Percentiles rank a stretch among this genome's conserved stretches.
These are phyloP conservation scores for Trimorus sp. DNA, from an alignment of 2,888 invertebrate species.

Conservation along the genomic window DNA sequence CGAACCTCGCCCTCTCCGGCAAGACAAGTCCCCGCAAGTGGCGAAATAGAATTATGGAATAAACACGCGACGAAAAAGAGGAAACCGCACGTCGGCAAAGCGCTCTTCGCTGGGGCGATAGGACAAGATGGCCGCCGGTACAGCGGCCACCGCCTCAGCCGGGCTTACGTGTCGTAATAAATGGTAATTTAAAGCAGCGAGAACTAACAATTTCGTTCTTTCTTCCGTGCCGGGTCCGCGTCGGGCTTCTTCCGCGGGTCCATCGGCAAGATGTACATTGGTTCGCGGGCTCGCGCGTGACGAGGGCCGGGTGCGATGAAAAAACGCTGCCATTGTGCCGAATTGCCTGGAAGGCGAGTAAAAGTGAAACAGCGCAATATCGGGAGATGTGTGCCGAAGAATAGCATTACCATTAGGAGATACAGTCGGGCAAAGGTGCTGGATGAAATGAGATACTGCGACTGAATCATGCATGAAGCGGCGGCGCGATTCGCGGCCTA, in stretches of 20 bases:
- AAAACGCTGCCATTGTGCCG: conserved; percentile 61
- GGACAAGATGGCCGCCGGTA: conserved; percentile 80
- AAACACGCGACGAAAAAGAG: conserved; percentile 62
- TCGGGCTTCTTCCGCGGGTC: conserved; percentile 60
- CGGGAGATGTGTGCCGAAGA: conserved; percentile 81
- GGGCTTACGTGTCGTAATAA: conserved; percentile 81
- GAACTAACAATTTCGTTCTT: conserved; percentile 82
- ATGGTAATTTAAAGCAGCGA: conserved; percentile 82
- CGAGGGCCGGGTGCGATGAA: conserved; percentile 39
- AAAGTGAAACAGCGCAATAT: conserved; percentile 77
- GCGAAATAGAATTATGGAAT: conserved; percentile 67
- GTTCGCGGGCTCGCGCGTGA: conserved; percentile 53
- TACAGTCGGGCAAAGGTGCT: conserved; percentile 80
- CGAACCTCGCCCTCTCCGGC: conserved; percentile 37
- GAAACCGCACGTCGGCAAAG: conserved; percentile 51
- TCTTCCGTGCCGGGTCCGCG: conserved; percentile 74
- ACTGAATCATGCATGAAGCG: conserved; percentile 81
- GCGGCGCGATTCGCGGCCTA: conserved; percentile 78
- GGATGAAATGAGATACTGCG: conserved; percentile 82
- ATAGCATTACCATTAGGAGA: conserved; percentile 81
- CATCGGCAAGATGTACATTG: conserved; percentile 44
- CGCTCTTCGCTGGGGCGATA: conserved; percentile 68
- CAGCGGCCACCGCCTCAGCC: conserved; percentile 71
- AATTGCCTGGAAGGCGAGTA: conserved; percentile 65
- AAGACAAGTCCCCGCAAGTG: conserved; percentile 59